Base-by-base conservation (phyloP, 2,797 vertebrate genomes). In the Linurgus olivaceus region DNA sequence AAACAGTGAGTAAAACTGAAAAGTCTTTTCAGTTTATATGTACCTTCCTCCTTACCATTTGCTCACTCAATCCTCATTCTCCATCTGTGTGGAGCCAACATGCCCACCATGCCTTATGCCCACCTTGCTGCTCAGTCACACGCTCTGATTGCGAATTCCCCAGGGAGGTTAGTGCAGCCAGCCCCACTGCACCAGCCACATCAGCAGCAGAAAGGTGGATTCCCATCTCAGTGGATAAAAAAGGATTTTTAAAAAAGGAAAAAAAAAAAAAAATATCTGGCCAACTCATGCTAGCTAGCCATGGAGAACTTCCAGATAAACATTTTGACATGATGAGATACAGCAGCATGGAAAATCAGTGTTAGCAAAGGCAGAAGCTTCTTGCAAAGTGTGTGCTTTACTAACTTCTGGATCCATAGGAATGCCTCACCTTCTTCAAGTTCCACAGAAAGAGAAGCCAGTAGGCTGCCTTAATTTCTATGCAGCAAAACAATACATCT, bases 71-170 rank as follows among this genome's bases (percentile, higher is more conserved):
- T 44, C 52, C 65, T 88, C 55, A 68, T 38, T 28, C 78, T 97
- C 96, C 93, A 96, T 96, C 97, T 96, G 95, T 68, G 73, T 94
- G 93, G 82, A 96, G 63, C 93, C 79, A 37, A 94, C 85, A 74
- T 85, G 70, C 77, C 78, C 83, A 92, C 85, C 59, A 59, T 33
- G 7, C 83, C 63, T 87, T 88, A 91, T 90, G 52, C 62, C 83
- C 72, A 93, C 92, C 96, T 94, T 94, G 83, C 92, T 25, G 0
- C 93, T 84, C 45, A 26, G 63, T 54, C 88, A 76, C 28, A 52
- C 2, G 4, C n/a, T 87, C 74, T 67, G 47, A n/a, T 5, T 0
- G 45, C 0, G 0, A 70, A 84, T 63, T 79, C 35, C 81, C 20
- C 0, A 0, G 33, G 33, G 28, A 65, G 51, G 17, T 28, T 17